Evolutionary conservation across 2,888 invertebrate genomes (phyloP), one percentile per base, ranked within the genome.

Genomic region (Sericinus montela): DNA sequence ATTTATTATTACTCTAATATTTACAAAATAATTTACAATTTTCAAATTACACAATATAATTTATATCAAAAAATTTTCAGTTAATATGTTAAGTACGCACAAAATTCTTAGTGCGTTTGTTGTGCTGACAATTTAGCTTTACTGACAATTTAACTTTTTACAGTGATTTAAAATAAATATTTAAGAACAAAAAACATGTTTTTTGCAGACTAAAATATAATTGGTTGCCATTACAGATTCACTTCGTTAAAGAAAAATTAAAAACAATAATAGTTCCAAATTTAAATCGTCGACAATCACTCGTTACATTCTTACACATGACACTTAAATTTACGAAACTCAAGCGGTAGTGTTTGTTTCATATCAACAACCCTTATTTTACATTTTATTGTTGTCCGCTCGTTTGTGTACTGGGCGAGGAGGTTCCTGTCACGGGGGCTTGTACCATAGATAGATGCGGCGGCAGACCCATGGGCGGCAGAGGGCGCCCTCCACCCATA

Each of bases 401-500:
- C 9, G 72, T 60, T 60, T 78, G 80, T 60, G 86, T 70, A 69
- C 77, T 78, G 4, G 83, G 82, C 16, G 85, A 85, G n/a, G 86
- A 84, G 11, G 67, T 68, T 1, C 72, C 75, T 1, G 83, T 77
- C 28, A 81, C 80, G 51, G 83, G 80, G 54, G 89, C 77, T 68
- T 90, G 86, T 47, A 87, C 84, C 75, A 89, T 89, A 11, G 83
- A 64, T 42, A 84, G 70, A 51, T 85, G 86, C 25, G 78, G 75
- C n/a, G 69, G 64, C 60, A 90, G 72, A 43, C 89, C 90, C 80
- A 90, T 82, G 28, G 71, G 83, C 48, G 79, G 75, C 53, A 89
- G 59, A 29, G 90, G 87, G 53, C 89, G 81, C 67, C 83, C 48
- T n/a, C 48, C 75, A 72, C 89, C 90, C 80, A 92, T 88, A 36